phyloP scores from a whole-genome alignment of 1,140 invertebrate species.

The Apis mellifera region Amel_HAv3.1 CM009931.2:15043001-15043500 shows the following conservation, averaged over 20 bases:
- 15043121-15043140: constrained; percentile 29
- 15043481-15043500: not conserved
- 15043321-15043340: too few species aligned
- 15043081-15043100: not conserved
- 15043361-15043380: not conserved
- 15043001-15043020: too few species aligned
- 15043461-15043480: not conserved
- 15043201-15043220: not conserved
- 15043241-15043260: not conserved
- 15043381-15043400: constrained; percentile 8
- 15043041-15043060: constrained; percentile 14
- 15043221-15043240: not conserved
- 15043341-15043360: not conserved
- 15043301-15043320: not conserved
- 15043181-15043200: not conserved
- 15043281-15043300: not conserved
- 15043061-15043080: not conserved
- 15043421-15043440: too few species aligned
- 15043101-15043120: not conserved
- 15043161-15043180: constrained; percentile 32
- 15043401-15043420: too few species aligned
- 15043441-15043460: not conserved
- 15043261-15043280: constrained; percentile 3
- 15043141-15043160: constrained; percentile 40
- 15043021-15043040: not conserved